These are phyloP conservation scores for Trypoxylus dichotomus DNA, from an alignment of 1,140 invertebrate species.

Conservation along the genomic window DNA sequence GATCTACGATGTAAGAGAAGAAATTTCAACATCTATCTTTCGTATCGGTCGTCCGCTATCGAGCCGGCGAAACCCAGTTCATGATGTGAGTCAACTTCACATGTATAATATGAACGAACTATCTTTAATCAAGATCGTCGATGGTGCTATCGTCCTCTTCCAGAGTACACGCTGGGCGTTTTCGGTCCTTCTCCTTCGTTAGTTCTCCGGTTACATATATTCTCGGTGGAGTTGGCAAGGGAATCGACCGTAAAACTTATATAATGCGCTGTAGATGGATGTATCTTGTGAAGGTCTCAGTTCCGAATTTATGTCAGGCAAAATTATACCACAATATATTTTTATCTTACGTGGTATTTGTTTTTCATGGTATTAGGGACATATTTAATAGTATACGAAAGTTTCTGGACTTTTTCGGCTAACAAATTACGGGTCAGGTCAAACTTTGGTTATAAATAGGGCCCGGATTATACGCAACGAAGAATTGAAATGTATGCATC, in stretches of 20 bases:
- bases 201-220: not conserved
- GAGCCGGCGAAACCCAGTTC: not conserved
- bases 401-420: too few relatives aligned
- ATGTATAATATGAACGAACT: not conserved
- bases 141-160: not conserved
- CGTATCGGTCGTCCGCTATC: not conserved
- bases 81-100: not conserved
- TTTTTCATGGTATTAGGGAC: too few relatives aligned
- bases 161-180: not conserved
- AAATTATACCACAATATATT: too few relatives aligned
- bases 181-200: not conserved
- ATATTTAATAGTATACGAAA: too few relatives aligned
- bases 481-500: too few relatives aligned
- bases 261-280: not conserved
- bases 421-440: too few relatives aligned
- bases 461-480: too few relatives aligned
- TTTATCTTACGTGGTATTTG: too few relatives aligned
- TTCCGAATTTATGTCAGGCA: not conserved
- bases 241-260: slow-evolving; percentile 5
- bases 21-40: not conserved
- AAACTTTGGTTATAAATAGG: too few relatives aligned
- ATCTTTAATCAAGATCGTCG: slow-evolving; percentile 1
- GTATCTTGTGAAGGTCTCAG: not conserved
- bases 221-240: not conserved
- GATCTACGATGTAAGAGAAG: not conserved